These are phyloP conservation scores for Drosophila quadrilineata DNA, from an alignment of 1,140 invertebrate genomes.

Conservation along the genomic window DNA sequence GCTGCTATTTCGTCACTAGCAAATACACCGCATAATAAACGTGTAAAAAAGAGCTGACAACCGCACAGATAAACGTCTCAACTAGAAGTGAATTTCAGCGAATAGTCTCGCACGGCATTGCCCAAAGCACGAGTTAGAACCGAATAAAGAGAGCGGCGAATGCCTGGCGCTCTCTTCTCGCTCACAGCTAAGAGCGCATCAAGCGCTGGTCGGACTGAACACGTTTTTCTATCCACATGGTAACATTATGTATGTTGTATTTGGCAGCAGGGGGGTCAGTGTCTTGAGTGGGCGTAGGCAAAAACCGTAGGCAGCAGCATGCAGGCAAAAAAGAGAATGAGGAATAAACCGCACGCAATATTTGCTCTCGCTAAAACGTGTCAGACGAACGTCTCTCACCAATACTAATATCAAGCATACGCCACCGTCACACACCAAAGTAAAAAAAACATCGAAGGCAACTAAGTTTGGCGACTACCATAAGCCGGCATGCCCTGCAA, in stretches of 20 bases:
- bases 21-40: conserved; percentile 37
- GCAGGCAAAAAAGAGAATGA: background rate
- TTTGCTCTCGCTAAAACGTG: conserved; percentile 11
- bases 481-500: conserved; percentile 56
- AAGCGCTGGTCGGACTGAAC: conserved; percentile 6
- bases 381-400: conserved; percentile 17
- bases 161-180: no score
- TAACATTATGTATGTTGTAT: background rate
- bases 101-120: conserved; percentile 40
- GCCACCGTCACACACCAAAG: conserved; percentile 22
- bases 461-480: conserved; percentile 11
- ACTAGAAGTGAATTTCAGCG: conserved; percentile 72
- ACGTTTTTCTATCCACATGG: conserved; percentile 23
- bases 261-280: background rate
- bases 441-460: no score
- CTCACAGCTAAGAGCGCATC: no score
- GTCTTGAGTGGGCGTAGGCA: conserved; percentile 6
- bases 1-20: conserved; percentile 36
- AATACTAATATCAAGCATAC: conserved; percentile 48
- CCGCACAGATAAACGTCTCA: conserved; percentile 79
- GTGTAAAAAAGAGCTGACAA: conserved; percentile 49
- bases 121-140: conserved; percentile 68
- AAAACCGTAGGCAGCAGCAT: conserved; percentile 18
- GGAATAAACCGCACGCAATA: no score
- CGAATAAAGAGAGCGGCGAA: conserved; percentile 19